These are phyloP conservation scores for Gasterosteus aculeatus DNA, from an alignment of 2,113 vertebrate genomes.

Conservation along the genomic window DNA sequence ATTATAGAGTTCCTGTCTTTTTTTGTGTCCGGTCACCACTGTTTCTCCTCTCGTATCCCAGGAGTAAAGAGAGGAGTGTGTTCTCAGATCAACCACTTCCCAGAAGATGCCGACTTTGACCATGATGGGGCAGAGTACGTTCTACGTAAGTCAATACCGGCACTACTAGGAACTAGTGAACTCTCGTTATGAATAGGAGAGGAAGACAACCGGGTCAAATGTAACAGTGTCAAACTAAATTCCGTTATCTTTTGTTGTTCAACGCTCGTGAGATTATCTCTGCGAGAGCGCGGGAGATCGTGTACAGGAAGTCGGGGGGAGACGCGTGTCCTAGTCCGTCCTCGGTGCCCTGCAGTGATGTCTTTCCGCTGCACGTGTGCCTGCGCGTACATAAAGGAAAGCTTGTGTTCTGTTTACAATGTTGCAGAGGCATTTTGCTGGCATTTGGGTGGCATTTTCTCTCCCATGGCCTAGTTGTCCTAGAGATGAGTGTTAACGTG, in stretches of 20 bases:
- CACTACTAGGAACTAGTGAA: not conserved
- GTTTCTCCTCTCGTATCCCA: conserved; percentile 64
- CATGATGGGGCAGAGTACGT: conserved; percentile 94
- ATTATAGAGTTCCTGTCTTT: conserved; percentile 19
- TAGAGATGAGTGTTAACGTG: conserved; percentile 58
- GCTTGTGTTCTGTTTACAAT: conserved; percentile 71
- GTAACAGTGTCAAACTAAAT: not conserved
- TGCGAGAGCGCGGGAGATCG: conserved; percentile 50
- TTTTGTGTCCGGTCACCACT: conserved; percentile 38
- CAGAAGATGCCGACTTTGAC: conserved; percentile 94
- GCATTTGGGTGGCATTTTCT: conserved; percentile 82
- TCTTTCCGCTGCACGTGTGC: conserved; percentile 56
- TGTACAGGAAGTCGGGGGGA: conserved; percentile 42
- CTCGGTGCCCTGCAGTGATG: conserved; percentile 63
- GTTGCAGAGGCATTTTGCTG: conserved; percentile 78
- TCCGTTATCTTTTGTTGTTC: conserved; percentile 7
- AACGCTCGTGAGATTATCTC: conserved; percentile 31
- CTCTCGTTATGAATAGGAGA: not conserved
- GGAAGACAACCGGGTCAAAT: not conserved
- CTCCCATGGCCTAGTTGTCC: conserved; percentile 75
- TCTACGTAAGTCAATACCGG: conserved; percentile 81
- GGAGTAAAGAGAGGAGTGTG: conserved; percentile 91
- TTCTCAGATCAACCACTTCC: conserved; percentile 95
- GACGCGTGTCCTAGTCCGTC: conserved; percentile 62
- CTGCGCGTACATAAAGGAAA: conserved; percentile 54